Conservation (phyloP, 2,797 vertebrate species). For the Acrocephalus scirpaceus region DNA sequence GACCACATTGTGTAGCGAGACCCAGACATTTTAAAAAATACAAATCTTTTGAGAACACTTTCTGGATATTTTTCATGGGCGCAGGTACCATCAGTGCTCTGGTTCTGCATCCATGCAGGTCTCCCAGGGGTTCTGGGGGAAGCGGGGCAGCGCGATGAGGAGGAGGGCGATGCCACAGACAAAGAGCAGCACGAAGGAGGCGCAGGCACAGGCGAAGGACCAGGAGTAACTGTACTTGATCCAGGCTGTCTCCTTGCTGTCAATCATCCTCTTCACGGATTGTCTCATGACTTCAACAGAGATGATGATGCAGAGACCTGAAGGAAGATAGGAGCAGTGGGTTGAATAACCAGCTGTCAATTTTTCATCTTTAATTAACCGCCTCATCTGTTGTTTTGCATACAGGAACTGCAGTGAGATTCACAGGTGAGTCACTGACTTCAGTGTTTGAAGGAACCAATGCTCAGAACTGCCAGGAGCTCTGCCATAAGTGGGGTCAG, state of each 20-base stretch:
- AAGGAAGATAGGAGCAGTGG: slow-evolving; percentile 20
- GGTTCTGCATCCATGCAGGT: slow-evolving; percentile 96
- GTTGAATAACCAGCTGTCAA: not conserved
- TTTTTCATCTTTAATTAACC: not conserved
- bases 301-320: slow-evolving; percentile 93
- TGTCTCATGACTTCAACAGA: slow-evolving; percentile 96
- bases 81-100: slow-evolving; percentile 73
- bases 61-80: not conserved
- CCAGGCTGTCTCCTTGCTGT: slow-evolving; percentile 93
- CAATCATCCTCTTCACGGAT: slow-evolving; percentile 95
- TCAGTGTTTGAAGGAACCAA: not conserved
- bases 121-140: slow-evolving; percentile 97
- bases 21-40: not conserved
- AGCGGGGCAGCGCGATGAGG: slow-evolving; percentile 91
- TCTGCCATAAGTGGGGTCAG: not conserved
- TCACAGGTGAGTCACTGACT: slow-evolving; percentile 17
- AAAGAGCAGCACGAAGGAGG: slow-evolving; percentile 89
- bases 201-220: slow-evolving; percentile 93
- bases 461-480: not conserved
- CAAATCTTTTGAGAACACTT: not conserved
- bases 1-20: not conserved
- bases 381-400: not conserved
- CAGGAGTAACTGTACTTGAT: slow-evolving; percentile 89
- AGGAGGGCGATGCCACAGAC: slow-evolving; percentile 87
- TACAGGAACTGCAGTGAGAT: not conserved